phyloP scores from a whole-genome alignment of 2,113 vertebrate species.

The Myrmophylax atrothorax region DNA sequence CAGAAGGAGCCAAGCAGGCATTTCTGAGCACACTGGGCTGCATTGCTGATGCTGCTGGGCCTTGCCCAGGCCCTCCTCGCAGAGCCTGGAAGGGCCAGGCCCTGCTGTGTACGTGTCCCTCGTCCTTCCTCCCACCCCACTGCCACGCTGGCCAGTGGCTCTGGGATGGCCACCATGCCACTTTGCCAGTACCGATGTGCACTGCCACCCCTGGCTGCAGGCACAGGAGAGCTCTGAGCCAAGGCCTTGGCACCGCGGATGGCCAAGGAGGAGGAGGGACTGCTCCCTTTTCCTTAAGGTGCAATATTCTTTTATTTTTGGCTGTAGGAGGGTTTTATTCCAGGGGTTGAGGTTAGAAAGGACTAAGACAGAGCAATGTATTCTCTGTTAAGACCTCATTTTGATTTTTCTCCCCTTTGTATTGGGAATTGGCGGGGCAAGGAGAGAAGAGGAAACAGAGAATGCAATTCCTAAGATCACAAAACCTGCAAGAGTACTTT shows the following conservation, averaged over 20 bases:
- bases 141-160: neutral
- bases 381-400: neutral
- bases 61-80: neutral
- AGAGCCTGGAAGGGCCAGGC: neutral
- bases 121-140: neutral
- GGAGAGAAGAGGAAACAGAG: neutral
- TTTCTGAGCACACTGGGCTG: slow-evolving; percentile 39
- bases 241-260: neutral
- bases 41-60: neutral
- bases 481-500: neutral
- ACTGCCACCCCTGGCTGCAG: neutral
- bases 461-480: neutral
- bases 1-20: slow-evolving; percentile 21
- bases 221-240: neutral
- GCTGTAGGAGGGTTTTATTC: neutral
- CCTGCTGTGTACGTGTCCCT: neutral
- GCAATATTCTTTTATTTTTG: neutral
- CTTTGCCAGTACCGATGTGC: neutral
- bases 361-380: neutral
- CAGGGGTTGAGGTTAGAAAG: neutral
- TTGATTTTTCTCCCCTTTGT: neutral
- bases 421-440: neutral
- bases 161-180: neutral
- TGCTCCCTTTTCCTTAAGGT: neutral
- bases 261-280: neutral